Evolutionary conservation across 2,888 invertebrate species (phyloP).

Genomic region (Drosophila infuscata): DNA sequence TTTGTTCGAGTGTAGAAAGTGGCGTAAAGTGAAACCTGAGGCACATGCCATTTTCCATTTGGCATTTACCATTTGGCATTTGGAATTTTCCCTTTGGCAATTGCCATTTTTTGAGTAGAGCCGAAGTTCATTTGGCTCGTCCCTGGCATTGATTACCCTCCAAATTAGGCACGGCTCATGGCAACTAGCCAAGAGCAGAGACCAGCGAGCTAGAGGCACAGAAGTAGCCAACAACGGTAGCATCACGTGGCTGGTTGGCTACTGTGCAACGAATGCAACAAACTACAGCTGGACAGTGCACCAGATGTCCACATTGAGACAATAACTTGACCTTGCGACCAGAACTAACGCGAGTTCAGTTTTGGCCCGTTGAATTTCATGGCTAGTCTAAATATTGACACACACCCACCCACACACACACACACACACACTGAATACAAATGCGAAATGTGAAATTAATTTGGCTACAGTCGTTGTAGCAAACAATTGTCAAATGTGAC

Average conservation of each 20-base stretch:
- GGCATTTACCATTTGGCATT: background rate
- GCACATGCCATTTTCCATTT: conserved; percentile 64
- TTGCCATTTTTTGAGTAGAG: conserved; percentile 3
- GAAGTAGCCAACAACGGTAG: conserved; percentile 17
- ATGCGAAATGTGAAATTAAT: conserved; percentile 68
- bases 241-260: conserved; percentile 46
- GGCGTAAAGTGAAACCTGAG: conserved; percentile 40
- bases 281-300: conserved; percentile 31
- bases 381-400: conserved; percentile 77
- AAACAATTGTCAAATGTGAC: conserved; percentile 10
- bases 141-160: conserved; percentile 36
- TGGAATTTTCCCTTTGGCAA: background rate
- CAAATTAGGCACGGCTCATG: conserved; percentile 47
- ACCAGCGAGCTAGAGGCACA: background rate
- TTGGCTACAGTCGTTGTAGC: conserved; percentile 63
- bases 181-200: background rate
- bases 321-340: conserved; percentile 75
- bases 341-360: conserved; percentile 65
- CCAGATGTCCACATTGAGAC: conserved; percentile 61
- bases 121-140: conserved; percentile 1
- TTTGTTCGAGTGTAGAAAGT: conserved; percentile 3
- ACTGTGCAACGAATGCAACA: conserved; percentile 65
- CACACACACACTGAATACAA: conserved; percentile 12
- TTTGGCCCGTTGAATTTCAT: conserved; percentile 49
- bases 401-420: background rate